These are phyloP conservation scores for Eubasilissa splendida DNA, from an alignment of 2,888 invertebrate species.

Conservation along the genomic window DNA sequence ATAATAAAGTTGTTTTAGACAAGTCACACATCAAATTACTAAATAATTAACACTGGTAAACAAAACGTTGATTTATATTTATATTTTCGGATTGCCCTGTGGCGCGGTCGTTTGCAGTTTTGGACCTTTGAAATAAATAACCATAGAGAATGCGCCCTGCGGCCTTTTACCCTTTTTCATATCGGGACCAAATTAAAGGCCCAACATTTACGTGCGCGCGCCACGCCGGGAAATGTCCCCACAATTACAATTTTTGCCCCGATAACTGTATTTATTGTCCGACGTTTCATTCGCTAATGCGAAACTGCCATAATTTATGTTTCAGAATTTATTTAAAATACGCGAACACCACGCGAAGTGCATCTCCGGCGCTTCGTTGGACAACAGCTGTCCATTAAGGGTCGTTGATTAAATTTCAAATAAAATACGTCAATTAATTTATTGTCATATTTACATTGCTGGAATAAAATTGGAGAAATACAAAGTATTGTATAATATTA, in stretches of 20 bases:
- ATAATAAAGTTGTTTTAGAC: too few relatives aligned
- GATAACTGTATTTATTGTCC: constrained; percentile 16
- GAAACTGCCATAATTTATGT: background rate
- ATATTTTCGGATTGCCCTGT: background rate
- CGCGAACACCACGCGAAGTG: background rate
- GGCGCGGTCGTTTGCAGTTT: constrained; percentile 7
- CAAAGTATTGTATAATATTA: background rate
- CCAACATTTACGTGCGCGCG: background rate
- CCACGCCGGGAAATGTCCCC: background rate
- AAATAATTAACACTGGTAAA: too few relatives aligned
- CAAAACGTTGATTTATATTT: too few relatives aligned
- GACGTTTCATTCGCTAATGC: background rate
- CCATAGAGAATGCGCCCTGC: constrained; percentile 8
- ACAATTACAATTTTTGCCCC: constrained; percentile 21
- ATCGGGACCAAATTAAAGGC: constrained; percentile 20
- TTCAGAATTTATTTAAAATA: background rate
- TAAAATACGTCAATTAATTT: background rate
- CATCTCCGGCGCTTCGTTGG: background rate
- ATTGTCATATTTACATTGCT: background rate
- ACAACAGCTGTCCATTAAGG: background rate
- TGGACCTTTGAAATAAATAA: constrained; percentile 23
- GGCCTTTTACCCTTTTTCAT: constrained; percentile 20
- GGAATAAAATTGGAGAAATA: background rate
- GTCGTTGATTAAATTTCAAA: background rate
- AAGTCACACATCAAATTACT: too few relatives aligned